phyloP scores from a whole-genome alignment of 2,113 vertebrate genomes.

The Oreochromis niloticus region DNA sequence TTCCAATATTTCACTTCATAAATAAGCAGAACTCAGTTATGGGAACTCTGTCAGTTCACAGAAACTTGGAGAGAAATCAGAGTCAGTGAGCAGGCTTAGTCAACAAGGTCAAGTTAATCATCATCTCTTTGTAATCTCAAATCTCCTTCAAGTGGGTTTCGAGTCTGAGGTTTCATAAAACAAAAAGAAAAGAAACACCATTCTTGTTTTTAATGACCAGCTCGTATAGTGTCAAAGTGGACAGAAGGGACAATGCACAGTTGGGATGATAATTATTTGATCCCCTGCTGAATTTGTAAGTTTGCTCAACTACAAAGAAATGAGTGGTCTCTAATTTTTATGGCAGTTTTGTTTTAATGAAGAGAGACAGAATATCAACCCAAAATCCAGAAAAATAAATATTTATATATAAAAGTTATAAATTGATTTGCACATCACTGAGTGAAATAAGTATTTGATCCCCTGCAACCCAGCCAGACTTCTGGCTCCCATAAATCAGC shows the following conservation, averaged over 20 bases:
- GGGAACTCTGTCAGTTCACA: slow-evolving; percentile 17
- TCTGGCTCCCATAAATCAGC: not conserved
- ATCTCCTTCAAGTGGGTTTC: slow-evolving; percentile 7
- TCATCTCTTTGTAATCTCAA: not conserved
- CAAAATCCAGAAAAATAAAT: not conserved
- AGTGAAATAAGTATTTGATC: not conserved
- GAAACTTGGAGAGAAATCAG: not conserved
- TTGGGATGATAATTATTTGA: not conserved
- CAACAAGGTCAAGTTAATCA: not conserved
- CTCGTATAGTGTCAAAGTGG: not conserved
- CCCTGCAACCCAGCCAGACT: not conserved
- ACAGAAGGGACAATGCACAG: not conserved
- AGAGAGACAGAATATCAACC: not conserved
- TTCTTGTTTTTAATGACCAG: not conserved
- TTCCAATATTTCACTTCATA: slow-evolving; percentile 1
- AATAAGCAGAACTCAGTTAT: slow-evolving; percentile 23
- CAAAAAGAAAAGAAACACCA: not conserved
- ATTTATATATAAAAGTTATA: not conserved
- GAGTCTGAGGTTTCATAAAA: not conserved
- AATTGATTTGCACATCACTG: not conserved
- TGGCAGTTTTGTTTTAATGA: not conserved
- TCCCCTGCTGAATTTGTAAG: not conserved
- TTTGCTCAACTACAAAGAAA: not conserved
- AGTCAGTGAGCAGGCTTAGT: not conserved
- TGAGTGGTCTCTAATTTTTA: not conserved